Conservation (phyloP, 2,113 vertebrate species). For the Columba janthina region DNA sequence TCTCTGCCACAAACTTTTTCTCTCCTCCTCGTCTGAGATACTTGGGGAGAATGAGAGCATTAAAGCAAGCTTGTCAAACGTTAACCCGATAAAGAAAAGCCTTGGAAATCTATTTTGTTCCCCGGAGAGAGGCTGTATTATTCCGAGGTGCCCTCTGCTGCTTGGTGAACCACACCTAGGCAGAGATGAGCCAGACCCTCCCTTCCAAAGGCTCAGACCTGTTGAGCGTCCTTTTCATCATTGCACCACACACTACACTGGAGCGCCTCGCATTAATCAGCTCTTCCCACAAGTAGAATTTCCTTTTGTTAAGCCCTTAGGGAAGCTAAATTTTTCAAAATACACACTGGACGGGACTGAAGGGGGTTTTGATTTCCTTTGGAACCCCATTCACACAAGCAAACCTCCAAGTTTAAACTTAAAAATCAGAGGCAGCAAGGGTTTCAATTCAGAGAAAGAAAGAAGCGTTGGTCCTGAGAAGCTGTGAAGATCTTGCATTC, state of each 20-base stretch:
- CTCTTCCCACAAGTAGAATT: conserved; percentile 24
- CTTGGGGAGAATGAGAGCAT: conserved; percentile 53
- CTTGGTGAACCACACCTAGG: conserved; percentile 5
- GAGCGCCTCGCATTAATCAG: not conserved
- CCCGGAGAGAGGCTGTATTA: conserved; percentile 64
- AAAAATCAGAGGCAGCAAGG: conserved; percentile 43
- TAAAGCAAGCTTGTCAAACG: conserved; percentile 58
- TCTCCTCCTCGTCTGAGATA: conserved; percentile 33
- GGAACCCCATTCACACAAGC: conserved; percentile 40
- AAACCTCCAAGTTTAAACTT: conserved; percentile 62
- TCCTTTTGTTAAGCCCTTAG: conserved; percentile 51
- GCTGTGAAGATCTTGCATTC: conserved; percentile 7
- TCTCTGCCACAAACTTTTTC: conserved; percentile 44
- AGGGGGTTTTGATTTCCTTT: conserved; percentile 21
- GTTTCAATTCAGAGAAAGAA: conserved; percentile 30
- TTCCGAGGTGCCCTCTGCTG: conserved; percentile 59
- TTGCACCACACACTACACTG: not conserved
- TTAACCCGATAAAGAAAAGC: conserved; percentile 60
- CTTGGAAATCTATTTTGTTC: conserved; percentile 64
- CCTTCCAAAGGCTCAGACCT: conserved; percentile 7
- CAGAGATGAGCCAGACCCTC: conserved; percentile 22
- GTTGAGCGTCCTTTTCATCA: conserved; percentile 22
- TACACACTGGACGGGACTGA: not conserved
- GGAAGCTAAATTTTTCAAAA: conserved; percentile 56
- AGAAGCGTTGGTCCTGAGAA: not conserved